Base-by-base conservation (phyloP, 92 coral and sea anemone species). In the Virgularia gustaviana region DNA sequence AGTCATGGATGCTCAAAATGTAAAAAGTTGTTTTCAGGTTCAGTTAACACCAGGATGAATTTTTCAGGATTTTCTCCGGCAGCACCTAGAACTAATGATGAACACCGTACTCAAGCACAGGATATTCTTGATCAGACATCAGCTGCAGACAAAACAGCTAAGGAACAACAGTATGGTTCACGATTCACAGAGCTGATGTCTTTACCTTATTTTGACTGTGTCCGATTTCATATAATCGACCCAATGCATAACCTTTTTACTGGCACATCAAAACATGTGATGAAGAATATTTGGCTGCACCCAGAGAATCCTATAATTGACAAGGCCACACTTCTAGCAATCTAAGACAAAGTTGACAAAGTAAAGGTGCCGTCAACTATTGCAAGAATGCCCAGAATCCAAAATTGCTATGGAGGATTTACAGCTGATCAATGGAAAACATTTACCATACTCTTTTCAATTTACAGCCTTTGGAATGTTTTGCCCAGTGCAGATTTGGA, bases 351-450 rank as follows among this genome's bases (percentile, higher is more conserved):
- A 35, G 43, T 79, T 20, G 79, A 79, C 73, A 34, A 72, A 20
- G 65, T 79, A 13, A n/a, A 22, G 12, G 79, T 36, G 9, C 85
- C 85, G 3, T 64, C 76, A 16, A 22, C 12, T 64, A 57, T 81
- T 73, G 85, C 80, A 5, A 39, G 85, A 12, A 39, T 81, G 47
- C 85, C 80, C n/a, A 81, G 67, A 36, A 81, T 81, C 23, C 10
- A 9, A 7, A 73, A 38, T 52, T 36, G 70, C 57, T 81, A 49
- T 63, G 85, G 85, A n/a, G 85, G 85, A 2, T 81, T 81, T 18
- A 74, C 81, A 25, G 85, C 81, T 13, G 85, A 81, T 39, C 85
- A 74, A 61, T 81, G 85, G 85, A 81, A 81, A 71, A 33, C 85
- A 7, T 75, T 66, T 49, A 81, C 85, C 11, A 37, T 66, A 42